Base-by-base conservation (phyloP, 2,888 invertebrate genomes). In the Malachius bipustulatus region DNA sequence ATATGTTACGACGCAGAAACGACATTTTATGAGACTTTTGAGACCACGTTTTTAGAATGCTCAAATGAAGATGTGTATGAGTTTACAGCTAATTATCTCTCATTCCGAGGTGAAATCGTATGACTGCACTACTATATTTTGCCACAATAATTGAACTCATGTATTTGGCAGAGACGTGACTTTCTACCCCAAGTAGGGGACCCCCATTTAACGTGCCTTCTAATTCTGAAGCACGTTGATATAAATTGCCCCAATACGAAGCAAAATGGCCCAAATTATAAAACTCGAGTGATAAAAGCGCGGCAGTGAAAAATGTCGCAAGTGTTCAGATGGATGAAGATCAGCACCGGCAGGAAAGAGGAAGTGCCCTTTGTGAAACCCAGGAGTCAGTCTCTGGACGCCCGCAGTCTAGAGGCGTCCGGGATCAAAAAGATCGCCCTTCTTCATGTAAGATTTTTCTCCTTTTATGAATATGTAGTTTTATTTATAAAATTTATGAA, bases 321-420 rank as follows among this genome's bases (percentile, higher is more conserved):
- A 19, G 54, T 66, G 42, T 67, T 66, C 48, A 68, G 67, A 49
- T 67, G 64, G 54, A 65, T 69, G 30, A 61, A 47, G 35, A 29
- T 16, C 30, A 39, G 32, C 30, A 52, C 42, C 33, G 50, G 46
- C 41, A 48, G 42, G 30, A 48, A 44, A 35, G 56, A 54, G 26
- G 54, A 54, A 6, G 47, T 54, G 13, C 54, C 55, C 12, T 57
- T 45, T 38, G 64, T 66, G 44, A 78, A 82, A 50, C 80, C 77
- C 6, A 69, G 82, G 35, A 82, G 81, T 57, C 68, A 78, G 40
- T 82, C 82, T 1, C 60, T 82, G 57, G 82, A 82, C 57, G 73
- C 81, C 15, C 72, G 76, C 43, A 72, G 77, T 4, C 61, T 82
- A 52, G 79, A 81, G 54, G 64, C 73, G 36, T 77, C 78, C 38